Base-by-base conservation (phyloP, 2,113 vertebrate genomes). In the Astatoreochromis straeleni region DNA sequence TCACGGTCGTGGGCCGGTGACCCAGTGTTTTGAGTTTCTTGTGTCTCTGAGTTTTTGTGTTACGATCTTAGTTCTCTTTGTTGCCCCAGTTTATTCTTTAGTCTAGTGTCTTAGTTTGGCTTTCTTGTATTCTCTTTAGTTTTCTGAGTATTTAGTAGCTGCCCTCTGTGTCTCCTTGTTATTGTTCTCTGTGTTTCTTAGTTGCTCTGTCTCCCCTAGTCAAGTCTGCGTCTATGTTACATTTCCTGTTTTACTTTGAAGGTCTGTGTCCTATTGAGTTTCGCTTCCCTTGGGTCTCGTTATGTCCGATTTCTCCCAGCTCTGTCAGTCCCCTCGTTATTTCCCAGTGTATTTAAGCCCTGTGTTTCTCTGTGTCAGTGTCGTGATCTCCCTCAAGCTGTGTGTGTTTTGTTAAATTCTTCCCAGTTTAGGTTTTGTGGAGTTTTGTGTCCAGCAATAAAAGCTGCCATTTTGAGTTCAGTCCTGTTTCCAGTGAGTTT, bases 361-460 rank as follows among this genome's bases (percentile, higher is more conserved):
- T 51, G 47, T 51, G 47, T 51, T 49, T 49, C 47, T 1, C 16
- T 49, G 16, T 19, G 7, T 49, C 47, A 49, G 47, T 49, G 47
- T 49, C 0, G 4, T 1, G 0, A 49, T 49, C 47, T 49, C 47
- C 47, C 7, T 19, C 47, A 19, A 5, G 47, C 17, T 49, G 7
- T 49, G 17, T 49, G 47, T 19, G 7, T 47, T 47, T 47, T 47
- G 45, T 47, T 47, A 16, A 1, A 47, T 3, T 47, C 16, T 4
- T 47, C 16, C 7, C 7, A 47, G 4, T 49, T 49, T 49, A 49
- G 16, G 2, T 49, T 49, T 49, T 49, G 16, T 49, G 4, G 45
- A 47, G 45, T 49, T 47, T 17, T 47, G 7, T 47, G 45, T 17
- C 17, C 47, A 51, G 17, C 8, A 51, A 19, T 51, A 51, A 9